Evolutionary conservation across 2,797 vertebrate species (phyloP).

Genomic region (Moxostoma hubbsi): DNA sequence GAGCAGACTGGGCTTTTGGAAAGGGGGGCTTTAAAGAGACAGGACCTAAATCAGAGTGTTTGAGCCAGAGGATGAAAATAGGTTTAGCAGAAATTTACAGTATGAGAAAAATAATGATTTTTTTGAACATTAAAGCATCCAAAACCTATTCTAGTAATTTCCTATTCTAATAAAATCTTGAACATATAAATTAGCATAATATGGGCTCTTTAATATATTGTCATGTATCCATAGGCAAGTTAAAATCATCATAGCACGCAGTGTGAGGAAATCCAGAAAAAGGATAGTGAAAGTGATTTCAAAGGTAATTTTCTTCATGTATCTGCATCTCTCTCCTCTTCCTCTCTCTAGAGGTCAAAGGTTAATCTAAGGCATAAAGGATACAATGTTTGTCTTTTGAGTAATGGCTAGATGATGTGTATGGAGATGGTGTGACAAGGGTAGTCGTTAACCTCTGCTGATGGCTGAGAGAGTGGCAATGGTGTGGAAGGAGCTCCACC

Average conservation of each 20-base stretch:
- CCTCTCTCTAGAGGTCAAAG: conserved; percentile 69
- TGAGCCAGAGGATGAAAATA: too few species aligned
- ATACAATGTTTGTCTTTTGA: conserved; percentile 86
- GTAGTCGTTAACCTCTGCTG: conserved; percentile 75
- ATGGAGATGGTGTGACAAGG: conserved; percentile 75
- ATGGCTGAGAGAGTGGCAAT: conserved; percentile 29
- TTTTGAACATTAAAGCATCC: too few species aligned
- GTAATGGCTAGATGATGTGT: conserved; percentile 85
- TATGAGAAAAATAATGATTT: too few species aligned
- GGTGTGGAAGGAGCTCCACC: conserved; percentile 27
- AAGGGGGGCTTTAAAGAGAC: too few species aligned
- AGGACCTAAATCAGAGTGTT: too few species aligned
- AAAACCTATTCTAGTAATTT: too few species aligned
- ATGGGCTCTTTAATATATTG: conserved; percentile 67
- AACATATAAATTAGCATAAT: too few species aligned
- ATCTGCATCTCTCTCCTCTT: conserved; percentile 17
- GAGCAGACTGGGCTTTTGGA: too few species aligned
- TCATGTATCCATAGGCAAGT: conserved; percentile 94
- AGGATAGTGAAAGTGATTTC: conserved; percentile 60
- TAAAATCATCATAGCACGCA: conserved; percentile 92
- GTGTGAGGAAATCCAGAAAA: conserved; percentile 88
- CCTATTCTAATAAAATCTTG: too few species aligned
- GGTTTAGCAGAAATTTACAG: too few species aligned
- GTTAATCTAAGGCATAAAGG: conserved; percentile 87
- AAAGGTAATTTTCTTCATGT: conserved; percentile 21